Evolutionary conservation across 2,888 invertebrate species (phyloP).

Genomic region (Caenorhabditis japonica): DNA sequence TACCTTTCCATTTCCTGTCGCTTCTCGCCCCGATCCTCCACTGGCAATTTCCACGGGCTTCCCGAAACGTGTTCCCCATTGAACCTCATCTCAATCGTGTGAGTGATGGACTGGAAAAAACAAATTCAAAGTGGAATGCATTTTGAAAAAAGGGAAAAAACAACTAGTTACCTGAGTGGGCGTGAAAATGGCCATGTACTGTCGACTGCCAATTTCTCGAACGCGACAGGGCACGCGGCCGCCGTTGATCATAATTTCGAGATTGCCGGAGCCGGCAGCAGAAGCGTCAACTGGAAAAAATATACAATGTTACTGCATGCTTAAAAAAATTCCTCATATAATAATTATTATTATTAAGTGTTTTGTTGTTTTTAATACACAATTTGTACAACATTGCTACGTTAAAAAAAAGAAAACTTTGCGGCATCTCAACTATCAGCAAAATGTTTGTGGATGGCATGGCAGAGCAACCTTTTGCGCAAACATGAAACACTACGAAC

Average conservation of each 20-base stretch:
- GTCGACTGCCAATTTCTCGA: constrained; percentile 88
- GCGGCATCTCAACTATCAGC: no score
- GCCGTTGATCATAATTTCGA: constrained; percentile 94
- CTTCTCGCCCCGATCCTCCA: constrained; percentile 59
- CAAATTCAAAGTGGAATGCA: no score
- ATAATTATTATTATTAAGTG: no score
- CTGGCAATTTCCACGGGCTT: constrained; percentile 62
- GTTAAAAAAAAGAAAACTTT: no score
- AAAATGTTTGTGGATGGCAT: no score
- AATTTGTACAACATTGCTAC: no score
- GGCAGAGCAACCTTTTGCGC: no score
- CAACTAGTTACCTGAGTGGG: constrained; percentile 83
- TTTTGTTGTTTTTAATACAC: no score
- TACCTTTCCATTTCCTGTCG: constrained; percentile 60
- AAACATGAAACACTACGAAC: no score
- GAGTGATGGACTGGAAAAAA: constrained; percentile 83
- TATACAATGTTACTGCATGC: no score
- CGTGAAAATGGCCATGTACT: constrained; percentile 89
- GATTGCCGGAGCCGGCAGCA: constrained; percentile 93
- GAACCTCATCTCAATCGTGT: constrained; percentile 92
- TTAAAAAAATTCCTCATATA: no score
- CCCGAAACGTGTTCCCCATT: constrained; percentile 80
- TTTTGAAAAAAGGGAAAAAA: constrained; percentile 1
- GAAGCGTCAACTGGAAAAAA: constrained; percentile 88
- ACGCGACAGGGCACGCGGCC: constrained; percentile 93